Evolutionary conservation across 2,113 vertebrate species (phyloP).

Genomic region (Bagarius yarrelli): DNA sequence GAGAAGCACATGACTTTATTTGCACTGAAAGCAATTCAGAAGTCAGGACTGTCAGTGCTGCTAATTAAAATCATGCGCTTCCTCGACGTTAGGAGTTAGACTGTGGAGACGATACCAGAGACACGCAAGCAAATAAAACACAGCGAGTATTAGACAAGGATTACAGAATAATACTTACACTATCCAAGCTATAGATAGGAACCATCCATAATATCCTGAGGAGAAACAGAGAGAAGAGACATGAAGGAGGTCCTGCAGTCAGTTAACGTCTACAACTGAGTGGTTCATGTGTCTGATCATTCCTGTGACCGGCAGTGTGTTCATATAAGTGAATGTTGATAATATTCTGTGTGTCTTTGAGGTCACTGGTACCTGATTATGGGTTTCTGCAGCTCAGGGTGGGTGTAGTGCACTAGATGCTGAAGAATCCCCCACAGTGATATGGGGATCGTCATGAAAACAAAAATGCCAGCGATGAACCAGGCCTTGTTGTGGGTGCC

Average conservation of each 20-base stretch:
- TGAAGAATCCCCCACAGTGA: constrained; percentile 96
- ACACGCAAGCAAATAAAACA: neutral
- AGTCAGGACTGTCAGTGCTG: neutral
- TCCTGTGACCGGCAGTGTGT: neutral
- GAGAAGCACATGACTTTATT: neutral
- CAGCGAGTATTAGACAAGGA: neutral
- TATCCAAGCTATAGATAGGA: constrained; percentile 97
- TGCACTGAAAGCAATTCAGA: neutral
- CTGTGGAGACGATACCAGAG: neutral
- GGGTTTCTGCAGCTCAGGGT: constrained; percentile 94
- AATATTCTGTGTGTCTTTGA: neutral
- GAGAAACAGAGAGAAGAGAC: constrained; percentile 38
- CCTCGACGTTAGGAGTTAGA: neutral
- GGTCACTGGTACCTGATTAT: constrained; percentile 84
- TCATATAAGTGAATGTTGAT: neutral
- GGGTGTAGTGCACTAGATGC: constrained; percentile 95
- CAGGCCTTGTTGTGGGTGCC: constrained; percentile 92
- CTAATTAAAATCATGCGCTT: constrained; percentile 9
- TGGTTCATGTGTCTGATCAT: neutral
- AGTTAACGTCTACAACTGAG: no score
- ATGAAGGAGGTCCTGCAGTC: neutral
- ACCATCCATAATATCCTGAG: constrained; percentile 98
- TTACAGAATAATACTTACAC: constrained; percentile 79
- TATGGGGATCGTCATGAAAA: constrained; percentile 94
- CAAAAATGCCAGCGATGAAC: constrained; percentile 96